A percentile compares a stretch with the other conserved stretches of the same genome.
Conservation (phyloP, 2,797 vertebrate species). For the Cynodonichthys magdalenae region DNA sequence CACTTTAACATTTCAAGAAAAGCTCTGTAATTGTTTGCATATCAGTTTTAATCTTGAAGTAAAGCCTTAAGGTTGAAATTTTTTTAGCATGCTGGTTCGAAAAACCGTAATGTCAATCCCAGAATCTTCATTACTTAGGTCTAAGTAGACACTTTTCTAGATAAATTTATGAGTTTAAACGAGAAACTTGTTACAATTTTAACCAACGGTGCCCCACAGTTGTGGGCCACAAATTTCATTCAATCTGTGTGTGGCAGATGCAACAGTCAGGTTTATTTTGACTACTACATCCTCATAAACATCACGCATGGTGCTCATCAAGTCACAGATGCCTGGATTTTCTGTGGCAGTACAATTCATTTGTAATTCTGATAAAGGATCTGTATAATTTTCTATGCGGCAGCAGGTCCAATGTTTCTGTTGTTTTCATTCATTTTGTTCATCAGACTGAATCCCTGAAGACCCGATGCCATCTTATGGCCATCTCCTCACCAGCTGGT, state of each 20-base stretch:
- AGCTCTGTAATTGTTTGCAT: conserved; percentile 4
- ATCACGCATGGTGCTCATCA: conserved; percentile 18
- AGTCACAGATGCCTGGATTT: conserved; percentile 43
- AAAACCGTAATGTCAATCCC: conserved; percentile 1
- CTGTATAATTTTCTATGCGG: conserved; percentile 45
- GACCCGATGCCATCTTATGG: conserved; percentile 55
- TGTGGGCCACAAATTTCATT: not conserved
- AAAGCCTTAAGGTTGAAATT: conserved; percentile 17
- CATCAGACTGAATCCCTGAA: conserved; percentile 54
- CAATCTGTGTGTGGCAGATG: conserved; percentile 7
- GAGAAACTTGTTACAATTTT: not conserved
- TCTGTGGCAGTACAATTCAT: conserved; percentile 37
- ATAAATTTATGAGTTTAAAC: conserved; percentile 6
- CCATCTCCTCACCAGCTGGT: conserved; percentile 65
- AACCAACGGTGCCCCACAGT: not conserved
- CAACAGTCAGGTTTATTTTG: conserved; percentile 15
- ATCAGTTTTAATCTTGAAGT: conserved; percentile 12
- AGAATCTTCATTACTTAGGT: conserved; percentile 15
- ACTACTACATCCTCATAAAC: conserved; percentile 16
- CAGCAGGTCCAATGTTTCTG: conserved; percentile 54
- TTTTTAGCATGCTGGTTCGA: conserved; percentile 9
- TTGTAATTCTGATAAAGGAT: conserved; percentile 47
- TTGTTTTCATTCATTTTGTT: conserved; percentile 67
- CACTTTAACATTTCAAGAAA: not conserved
- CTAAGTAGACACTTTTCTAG: not conserved